Evolutionary conservation across 2,113 vertebrate species (phyloP), one percentile per base, ranked within the genome.

Genomic region (Silurus glanis): DNA sequence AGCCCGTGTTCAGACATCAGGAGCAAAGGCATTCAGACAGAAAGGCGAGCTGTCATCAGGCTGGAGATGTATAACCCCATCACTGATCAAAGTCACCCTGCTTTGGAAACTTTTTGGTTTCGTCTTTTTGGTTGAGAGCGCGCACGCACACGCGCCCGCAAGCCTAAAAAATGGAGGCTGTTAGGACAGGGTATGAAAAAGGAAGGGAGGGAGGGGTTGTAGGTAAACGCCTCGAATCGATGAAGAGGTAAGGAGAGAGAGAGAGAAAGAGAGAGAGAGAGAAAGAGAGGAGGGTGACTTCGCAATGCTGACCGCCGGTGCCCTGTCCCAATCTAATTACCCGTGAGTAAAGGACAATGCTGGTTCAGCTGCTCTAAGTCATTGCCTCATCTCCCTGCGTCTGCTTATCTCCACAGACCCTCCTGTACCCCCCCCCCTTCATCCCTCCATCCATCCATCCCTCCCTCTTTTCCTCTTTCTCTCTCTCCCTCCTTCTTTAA

Each of bases 281-380:
- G 37, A 37, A 2, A 66, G 80, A 25, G 67, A 19, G 45, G 69
- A 51, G 47, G 53, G 47, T 87, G 91, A 88, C 87, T 89, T 84
- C 89, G 88, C 91, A 91, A 85, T 91, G 92, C 92, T 91, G 91
- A 89, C 90, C 92, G 86, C 87, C 87, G 86, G 89, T 93, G 92
- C 91, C 91, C 93, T 85, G 89, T 88, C 93, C 93, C 92, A 83
- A 94, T 94, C 94, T 94, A 95, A 95, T 95, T 95, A 95, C 91
- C 92, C 88, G 90, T 91, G 92, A 94, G 94, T 93, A 94, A 93
- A 95, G 93, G 92, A 95, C 94, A 95, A 94, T 95, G 92, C 94
- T 93, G 93, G 93, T 93, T 94, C 93, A 92, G 93, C 94, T 95
- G 95, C 93, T 93, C 92, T 94, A 92, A 94, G 94, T 95, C 94